Evolutionary conservation across 2,113 vertebrate genomes (phyloP).

Genomic region (Corythornis cristatus): DNA sequence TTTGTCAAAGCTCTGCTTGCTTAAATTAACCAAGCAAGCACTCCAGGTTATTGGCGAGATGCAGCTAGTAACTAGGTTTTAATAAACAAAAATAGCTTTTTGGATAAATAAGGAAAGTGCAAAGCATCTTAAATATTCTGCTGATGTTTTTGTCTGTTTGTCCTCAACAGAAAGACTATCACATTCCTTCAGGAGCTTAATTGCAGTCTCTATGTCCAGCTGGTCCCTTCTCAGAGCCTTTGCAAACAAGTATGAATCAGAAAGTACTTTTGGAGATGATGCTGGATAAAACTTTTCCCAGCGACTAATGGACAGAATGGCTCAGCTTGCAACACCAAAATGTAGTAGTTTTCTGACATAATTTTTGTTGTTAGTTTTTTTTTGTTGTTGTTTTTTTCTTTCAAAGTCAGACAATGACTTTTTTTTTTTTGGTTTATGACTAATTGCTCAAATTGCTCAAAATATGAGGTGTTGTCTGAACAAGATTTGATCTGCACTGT

Average conservation of each 20-base stretch:
- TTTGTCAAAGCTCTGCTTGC: slow-evolving; percentile 81
- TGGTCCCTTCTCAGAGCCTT: background rate
- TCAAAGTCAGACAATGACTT: background rate
- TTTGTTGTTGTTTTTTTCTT: background rate
- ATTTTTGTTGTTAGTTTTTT: background rate
- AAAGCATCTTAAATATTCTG: slow-evolving; percentile 41
- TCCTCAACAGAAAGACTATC: slow-evolving; percentile 46
- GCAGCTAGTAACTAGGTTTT: slow-evolving; percentile 78
- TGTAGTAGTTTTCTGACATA: background rate
- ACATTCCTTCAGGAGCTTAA: background rate
- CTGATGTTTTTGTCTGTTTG: slow-evolving; percentile 23
- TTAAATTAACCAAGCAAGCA: slow-evolving; percentile 83
- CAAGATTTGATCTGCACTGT: background rate
- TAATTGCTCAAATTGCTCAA: background rate
- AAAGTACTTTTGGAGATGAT: background rate
- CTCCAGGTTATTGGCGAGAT: slow-evolving; percentile 78
- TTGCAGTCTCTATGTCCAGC: background rate
- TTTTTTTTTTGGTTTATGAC: background rate
- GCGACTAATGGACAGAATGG: background rate
- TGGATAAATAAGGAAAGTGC: slow-evolving; percentile 74
- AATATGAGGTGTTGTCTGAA: background rate
- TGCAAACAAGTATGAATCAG: background rate
- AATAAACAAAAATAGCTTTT: slow-evolving; percentile 81
- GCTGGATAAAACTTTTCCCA: background rate
- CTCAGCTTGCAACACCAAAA: background rate